Base-by-base conservation (phyloP, 2,797 vertebrate species). In the Pristis pectinata region DNA sequence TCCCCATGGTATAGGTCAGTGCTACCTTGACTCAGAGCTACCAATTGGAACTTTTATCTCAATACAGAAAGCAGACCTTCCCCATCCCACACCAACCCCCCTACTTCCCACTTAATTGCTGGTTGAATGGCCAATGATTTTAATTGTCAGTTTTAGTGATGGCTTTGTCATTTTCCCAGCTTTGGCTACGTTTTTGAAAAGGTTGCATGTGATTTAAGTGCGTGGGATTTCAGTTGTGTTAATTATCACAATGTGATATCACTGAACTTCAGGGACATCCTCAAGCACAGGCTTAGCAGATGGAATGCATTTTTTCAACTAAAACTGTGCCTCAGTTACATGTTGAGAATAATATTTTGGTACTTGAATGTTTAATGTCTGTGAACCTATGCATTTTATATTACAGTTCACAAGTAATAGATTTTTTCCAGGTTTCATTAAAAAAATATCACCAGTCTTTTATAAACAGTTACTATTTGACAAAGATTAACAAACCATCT, bases 321-420 rank as follows among this genome's bases (percentile, higher is more conserved):
- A 4, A 74, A 74, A 94, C 72, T 72, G 64, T 94, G 92, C 92
- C 70, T 94, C 67, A 74, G 67, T 76, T 72, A 76, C 72, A 76
- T 76, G 30, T 94, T 74, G 30, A 94, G 44, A 94, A 94, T 72
- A 93, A 93, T 94, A 94, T 94, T 94, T 94, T 94, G 92, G 70
- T 94, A 94, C 92, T 94, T 74, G 70, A 76, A 49, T 74, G 92
- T 94, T 94, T 94, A 94, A 53, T 94, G 70, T 76, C 24, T 30
- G 30, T 76, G 44, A 41, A 76, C 72, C 92, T 53, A 74, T 94
- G 92, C 92, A 94, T 94, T 94, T 94, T 94, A 94, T 76, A 94
- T 76, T 91, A 94, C 13, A 24, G 70, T 22, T 34, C 70, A 94
- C 61, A 2, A 74, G 27, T 94, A 59, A 94, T 44, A 34, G 92